Evolutionary conservation across 2,888 invertebrate genomes (phyloP).

Genomic region (Chrysodeixis includens): DNA sequence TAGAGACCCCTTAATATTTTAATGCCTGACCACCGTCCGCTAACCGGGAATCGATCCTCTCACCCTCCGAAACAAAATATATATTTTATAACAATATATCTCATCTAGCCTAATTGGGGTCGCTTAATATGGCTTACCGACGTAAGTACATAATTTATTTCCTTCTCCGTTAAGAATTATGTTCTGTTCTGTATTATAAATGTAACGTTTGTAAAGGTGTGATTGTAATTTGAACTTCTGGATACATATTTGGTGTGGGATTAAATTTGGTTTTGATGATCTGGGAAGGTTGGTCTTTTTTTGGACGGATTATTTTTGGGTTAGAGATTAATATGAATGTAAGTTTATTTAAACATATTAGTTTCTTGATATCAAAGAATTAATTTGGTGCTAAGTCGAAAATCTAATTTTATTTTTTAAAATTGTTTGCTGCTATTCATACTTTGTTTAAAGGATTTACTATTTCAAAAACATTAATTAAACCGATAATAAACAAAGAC

Average conservation of each 20-base stretch:
- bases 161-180: slow-evolving; percentile 77
- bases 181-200: slow-evolving; percentile 67
- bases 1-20: slow-evolving; percentile 87
- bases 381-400: too few relatives aligned
- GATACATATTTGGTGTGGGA: slow-evolving; percentile 44
- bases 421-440: too few relatives aligned
- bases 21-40: slow-evolving; percentile 87
- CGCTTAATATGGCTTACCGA: slow-evolving; percentile 88
- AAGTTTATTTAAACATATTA: neutral
- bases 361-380: neutral
- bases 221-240: slow-evolving; percentile 63
- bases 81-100: slow-evolving; percentile 84
- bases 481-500: too few relatives aligned
- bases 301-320: neutral
- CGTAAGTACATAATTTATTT: slow-evolving; percentile 88
- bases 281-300: neutral
- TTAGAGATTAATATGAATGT: neutral
- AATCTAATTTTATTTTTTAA: too few relatives aligned
- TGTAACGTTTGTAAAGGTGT: slow-evolving; percentile 63
- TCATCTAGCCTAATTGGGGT: slow-evolving; percentile 88
- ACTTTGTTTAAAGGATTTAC: too few relatives aligned
- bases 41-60: slow-evolving; percentile 82
- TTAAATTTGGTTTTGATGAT: slow-evolving; percentile 22
- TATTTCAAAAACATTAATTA: too few relatives aligned
- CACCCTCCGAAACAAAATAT: slow-evolving; percentile 79